These are phyloP conservation scores for Crambe crambe DNA, from an alignment of 37 sponge, comb jelly and placozoan species.

Conservation along the genomic window DNA sequence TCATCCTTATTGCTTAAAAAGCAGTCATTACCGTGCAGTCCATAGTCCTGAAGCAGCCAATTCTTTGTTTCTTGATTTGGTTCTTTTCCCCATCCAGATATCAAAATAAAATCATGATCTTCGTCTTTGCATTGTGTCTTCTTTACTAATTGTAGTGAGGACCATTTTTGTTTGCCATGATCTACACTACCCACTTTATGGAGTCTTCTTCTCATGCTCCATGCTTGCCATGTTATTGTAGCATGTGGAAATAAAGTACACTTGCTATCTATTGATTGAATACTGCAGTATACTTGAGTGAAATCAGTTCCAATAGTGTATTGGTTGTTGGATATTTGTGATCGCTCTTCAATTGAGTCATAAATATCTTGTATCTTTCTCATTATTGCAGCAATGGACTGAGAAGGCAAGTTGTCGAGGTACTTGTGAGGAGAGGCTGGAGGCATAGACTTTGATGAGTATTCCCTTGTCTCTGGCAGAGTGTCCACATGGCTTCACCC, in stretches of 20 bases:
- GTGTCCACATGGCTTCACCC: slow-evolving; percentile 71
- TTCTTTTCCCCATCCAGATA: slow-evolving; percentile 73
- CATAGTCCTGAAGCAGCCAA: neutral
- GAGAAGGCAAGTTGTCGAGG: slow-evolving; percentile 7
- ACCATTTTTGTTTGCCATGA: slow-evolving; percentile 58
- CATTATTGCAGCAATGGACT: neutral
- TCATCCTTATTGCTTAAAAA: too few relatives aligned
- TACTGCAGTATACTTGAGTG: slow-evolving; percentile 20
- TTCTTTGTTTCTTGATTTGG: slow-evolving; percentile 58
- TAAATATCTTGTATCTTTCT: neutral
- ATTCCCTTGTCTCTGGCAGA: slow-evolving; percentile 57
- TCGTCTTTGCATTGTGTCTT: neutral
- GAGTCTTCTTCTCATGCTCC: neutral
- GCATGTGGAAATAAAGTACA: slow-evolving; percentile 11
- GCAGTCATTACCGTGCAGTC: too few relatives aligned
- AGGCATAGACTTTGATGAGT: slow-evolving; percentile 54
- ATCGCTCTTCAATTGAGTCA: neutral
- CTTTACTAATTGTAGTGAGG: slow-evolving; percentile 28
- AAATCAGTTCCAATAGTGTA: slow-evolving; percentile 4
- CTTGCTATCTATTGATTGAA: slow-evolving; percentile 2
- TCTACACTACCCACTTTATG: slow-evolving; percentile 46
- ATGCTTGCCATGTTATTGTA: slow-evolving; percentile 18
- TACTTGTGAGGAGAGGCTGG: slow-evolving; percentile 40
- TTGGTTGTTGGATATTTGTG: slow-evolving; percentile 19
- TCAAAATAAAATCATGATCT: slow-evolving; percentile 52